Evolutionary conservation across 2,888 invertebrate species (phyloP).

Genomic region (Mythimna pallens): DNA sequence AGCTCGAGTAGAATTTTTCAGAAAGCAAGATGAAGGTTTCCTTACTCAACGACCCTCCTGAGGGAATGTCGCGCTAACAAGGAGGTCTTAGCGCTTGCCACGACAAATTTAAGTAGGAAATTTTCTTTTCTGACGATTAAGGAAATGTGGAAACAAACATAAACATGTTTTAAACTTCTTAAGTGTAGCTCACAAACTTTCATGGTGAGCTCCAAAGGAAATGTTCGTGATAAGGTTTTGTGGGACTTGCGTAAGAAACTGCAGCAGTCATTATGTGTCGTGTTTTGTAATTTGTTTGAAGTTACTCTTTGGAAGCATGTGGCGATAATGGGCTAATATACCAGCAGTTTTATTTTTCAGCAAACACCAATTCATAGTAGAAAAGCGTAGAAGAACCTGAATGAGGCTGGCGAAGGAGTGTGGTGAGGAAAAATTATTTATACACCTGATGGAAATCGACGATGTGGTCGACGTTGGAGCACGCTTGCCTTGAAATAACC

Average conservation of each 20-base stretch:
- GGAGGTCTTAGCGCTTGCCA: conserved; percentile 66
- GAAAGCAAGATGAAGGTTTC: conserved; percentile 58
- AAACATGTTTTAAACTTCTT: conserved; percentile 52
- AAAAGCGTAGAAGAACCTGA: too few relatives aligned
- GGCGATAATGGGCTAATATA: neutral
- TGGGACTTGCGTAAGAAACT: conserved; percentile 11
- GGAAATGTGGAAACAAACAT: conserved; percentile 57
- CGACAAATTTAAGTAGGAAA: conserved; percentile 64
- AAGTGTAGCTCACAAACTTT: conserved; percentile 46
- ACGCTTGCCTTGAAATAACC: too few relatives aligned
- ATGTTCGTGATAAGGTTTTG: conserved; percentile 33
- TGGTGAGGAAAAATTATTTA: neutral
- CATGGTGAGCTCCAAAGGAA: conserved; percentile 26
- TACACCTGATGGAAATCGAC: too few relatives aligned
- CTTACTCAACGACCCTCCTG: conserved; percentile 61
- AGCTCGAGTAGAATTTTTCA: conserved; percentile 50
- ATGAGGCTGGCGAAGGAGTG: neutral
- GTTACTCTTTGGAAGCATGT: neutral
- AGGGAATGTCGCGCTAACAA: conserved; percentile 62
- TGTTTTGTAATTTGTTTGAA: conserved; percentile 15
- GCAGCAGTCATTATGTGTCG: conserved; percentile 18
- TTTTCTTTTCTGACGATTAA: conserved; percentile 60
- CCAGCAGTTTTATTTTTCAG: neutral
- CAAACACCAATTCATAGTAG: neutral
- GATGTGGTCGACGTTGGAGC: too few relatives aligned